Conservation (phyloP, 2,113 vertebrate species). For the Tamias sibiricus region DNA sequence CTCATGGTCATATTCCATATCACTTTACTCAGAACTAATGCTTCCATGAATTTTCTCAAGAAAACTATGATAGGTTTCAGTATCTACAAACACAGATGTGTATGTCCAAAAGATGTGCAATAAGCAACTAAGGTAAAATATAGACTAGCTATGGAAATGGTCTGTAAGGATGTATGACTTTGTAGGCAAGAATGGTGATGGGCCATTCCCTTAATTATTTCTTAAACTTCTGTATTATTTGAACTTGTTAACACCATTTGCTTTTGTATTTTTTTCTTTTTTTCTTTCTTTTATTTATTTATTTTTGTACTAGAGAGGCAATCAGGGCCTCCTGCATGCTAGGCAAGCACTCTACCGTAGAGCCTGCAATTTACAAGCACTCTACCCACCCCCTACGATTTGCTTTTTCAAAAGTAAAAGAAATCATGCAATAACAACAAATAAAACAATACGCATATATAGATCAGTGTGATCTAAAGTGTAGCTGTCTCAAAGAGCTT, state of each 20-base stretch:
- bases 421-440: not conserved
- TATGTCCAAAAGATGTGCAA: not conserved
- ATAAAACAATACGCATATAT: accelerated
- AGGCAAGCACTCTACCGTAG: not conserved
- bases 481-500: not conserved
- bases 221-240: not conserved
- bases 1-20: not conserved
- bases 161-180: not conserved
- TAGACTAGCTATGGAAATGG: too few relatives aligned
- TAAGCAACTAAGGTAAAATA: not conserved
- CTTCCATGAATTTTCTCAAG: not conserved
- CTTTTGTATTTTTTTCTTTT: not conserved
- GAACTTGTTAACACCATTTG: not conserved
- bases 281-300: too few relatives aligned
- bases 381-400: too few relatives aligned
- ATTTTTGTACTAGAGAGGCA: not conserved
- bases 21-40: not conserved
- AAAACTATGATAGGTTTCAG: not conserved
- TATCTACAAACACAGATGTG: not conserved
- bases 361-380: too few relatives aligned
- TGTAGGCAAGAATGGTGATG: not conserved
- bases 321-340: too few relatives aligned
- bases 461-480: not conserved
- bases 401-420: not conserved
- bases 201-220: not conserved